These are phyloP conservation scores for Chydorus sphaericus DNA, from an alignment of 2,888 invertebrate species.

Conservation along the genomic window DNA sequence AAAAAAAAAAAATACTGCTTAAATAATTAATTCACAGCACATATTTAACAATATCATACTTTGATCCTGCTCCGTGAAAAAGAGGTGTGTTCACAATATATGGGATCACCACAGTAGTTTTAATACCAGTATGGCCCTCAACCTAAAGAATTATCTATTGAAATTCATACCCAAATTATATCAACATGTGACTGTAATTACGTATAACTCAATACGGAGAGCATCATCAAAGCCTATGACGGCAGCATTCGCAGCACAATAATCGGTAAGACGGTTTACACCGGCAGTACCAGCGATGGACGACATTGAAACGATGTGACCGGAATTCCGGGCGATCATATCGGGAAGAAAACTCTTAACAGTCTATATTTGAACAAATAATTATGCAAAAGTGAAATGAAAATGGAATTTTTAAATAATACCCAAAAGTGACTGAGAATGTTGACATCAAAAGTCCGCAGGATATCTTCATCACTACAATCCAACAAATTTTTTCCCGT, in stretches of 20 bases:
- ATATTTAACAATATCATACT: too few species aligned
- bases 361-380: slow-evolving; percentile 44
- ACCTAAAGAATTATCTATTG: neutral
- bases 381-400: neutral
- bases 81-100: slow-evolving; percentile 95
- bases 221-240: slow-evolving; percentile 89
- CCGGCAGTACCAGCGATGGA: slow-evolving; percentile 77
- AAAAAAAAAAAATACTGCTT: slow-evolving; percentile 1
- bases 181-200: slow-evolving; percentile 24
- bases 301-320: slow-evolving; percentile 86
- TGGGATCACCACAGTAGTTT: slow-evolving; percentile 82
- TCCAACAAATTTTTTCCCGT: slow-evolving; percentile 64
- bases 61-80: slow-evolving; percentile 78
- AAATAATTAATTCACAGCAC: too few species aligned
- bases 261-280: slow-evolving; percentile 69
- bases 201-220: slow-evolving; percentile 60
- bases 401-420: slow-evolving; percentile 27
- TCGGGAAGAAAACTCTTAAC: slow-evolving; percentile 79
- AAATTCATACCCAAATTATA: too few species aligned
- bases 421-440: slow-evolving; percentile 87
- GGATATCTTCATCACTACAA: slow-evolving; percentile 69
- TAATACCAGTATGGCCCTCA: slow-evolving; percentile 41
- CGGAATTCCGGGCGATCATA: slow-evolving; percentile 73
- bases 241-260: slow-evolving; percentile 87
- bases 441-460: slow-evolving; percentile 79